Conservation (phyloP, 2,113 vertebrate genomes). For the Stercorarius parasiticus region DNA sequence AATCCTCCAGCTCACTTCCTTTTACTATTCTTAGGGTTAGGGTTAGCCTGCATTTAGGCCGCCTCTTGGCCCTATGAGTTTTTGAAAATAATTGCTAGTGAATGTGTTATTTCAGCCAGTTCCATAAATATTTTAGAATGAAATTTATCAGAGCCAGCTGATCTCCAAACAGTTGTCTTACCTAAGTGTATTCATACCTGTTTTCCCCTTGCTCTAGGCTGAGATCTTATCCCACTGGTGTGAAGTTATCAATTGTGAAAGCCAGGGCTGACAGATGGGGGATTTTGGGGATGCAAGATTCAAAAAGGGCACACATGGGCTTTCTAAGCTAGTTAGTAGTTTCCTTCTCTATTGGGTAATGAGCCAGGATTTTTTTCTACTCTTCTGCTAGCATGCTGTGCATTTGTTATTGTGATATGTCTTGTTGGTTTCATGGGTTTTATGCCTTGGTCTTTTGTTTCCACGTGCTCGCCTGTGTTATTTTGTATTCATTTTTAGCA, state of each 20-base stretch:
- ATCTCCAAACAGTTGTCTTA: not conserved
- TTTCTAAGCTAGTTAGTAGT: not conserved
- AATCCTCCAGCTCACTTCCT: not conserved
- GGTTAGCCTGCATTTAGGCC: not conserved
- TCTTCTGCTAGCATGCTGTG: not conserved
- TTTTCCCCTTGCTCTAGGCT: not conserved
- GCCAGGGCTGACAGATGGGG: not conserved
- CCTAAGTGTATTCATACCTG: not conserved
- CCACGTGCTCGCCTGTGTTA: not conserved
- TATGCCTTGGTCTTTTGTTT: not conserved
- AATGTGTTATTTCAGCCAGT: not conserved
- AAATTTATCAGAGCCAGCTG: not conserved
- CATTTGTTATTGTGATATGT: not conserved
- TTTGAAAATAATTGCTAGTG: not conserved
- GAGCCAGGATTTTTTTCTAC: not conserved
- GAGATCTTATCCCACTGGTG: not conserved
- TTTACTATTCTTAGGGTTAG: not conserved
- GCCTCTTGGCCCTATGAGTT: not conserved
- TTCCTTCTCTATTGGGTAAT: not conserved
- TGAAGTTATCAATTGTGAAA: not conserved
- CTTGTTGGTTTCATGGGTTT: not conserved
- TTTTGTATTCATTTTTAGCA: not conserved
- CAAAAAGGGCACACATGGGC: not conserved
- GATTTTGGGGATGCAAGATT: not conserved
- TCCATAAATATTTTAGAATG: not conserved